Evolutionary conservation across 2,888 invertebrate species (phyloP), one percentile per base, ranked within the genome.

Genomic region (Cynaeus angustus): DNA sequence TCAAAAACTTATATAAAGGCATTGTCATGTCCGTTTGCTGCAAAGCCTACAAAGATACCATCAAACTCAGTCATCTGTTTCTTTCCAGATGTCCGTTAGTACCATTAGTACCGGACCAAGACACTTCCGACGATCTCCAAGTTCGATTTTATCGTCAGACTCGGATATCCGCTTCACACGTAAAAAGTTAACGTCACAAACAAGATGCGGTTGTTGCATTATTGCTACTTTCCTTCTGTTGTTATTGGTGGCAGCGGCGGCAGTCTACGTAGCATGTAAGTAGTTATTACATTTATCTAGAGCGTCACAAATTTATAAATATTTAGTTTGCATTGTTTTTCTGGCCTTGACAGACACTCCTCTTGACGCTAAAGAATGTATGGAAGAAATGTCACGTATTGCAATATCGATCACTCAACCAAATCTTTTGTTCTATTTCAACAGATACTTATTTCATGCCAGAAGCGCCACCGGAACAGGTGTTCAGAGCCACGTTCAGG

Each of bases 151-250:
- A 78, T 94, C 95, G 0, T 93, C 94, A 75, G 94, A 94, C 87
- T 95, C 95, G 78, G 95, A 96, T 85, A 95, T 96, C 83, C 89
- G 95, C 75, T 96, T 96, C 85, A 95, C 95, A 10, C 89, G 94
- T 61, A 90, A 93, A 79, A 95, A 95, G 86, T 88, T 95, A 76
- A 93, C 94, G 74, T 91, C 94, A 64, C 93, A 94, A 75, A 94
- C 94, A 84, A 91, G 93, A 81, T 94, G 95, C 78, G 95, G 95
- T 79, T 95, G 96, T 85, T 95, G 93, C 78, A 92, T 96, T 67
- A 89, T 95, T 69, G 94, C 95, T 30, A 92, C 93, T 12, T 91
- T 96, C 81, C 89, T 96, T 56, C 89, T 95, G 72, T 90, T 95
- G 73, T 88, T 95, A 28, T 88, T 96, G 45, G 88, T 92, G 71